Evolutionary conservation across 2,797 vertebrate species (phyloP), one percentile per base, ranked within the genome.

Genomic region (Amblyraja radiata): DNA sequence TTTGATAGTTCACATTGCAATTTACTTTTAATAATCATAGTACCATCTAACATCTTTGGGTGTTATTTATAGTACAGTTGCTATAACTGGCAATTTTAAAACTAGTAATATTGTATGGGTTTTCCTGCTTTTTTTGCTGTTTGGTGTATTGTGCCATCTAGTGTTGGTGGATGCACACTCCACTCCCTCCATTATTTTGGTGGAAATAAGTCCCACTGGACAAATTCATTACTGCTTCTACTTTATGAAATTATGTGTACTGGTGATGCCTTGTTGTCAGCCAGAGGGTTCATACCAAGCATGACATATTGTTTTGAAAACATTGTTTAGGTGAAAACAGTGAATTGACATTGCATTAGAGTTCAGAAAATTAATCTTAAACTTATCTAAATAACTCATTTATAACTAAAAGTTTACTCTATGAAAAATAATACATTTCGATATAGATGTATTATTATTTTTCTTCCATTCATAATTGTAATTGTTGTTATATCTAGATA

Each of bases 61-160:
- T 46, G 39, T 73, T 92, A 39, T 13, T 76, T 46, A 18, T 21
- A 25, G 73, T 6, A 28, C 25, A 68, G 11, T 46, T 74, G 18
- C 68, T 21, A 73, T 36, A 13, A 18, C 36, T 76, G 25, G n/a
- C 10, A 1, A 88, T 18, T 88, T 88, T 68, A 68, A 21, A n/a
- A 21, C 63, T 16, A 58, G 25, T 81, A 46, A 83, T 25, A 84
- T 36, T 21, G 61, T 68, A 65, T 88, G 14, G 65, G 7, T 74
- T 91, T 21, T 90, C 65, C 54, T 39, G 8, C 39, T 76, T 73
- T 9, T 68, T 18, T 92, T 76, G 21, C 90, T 28, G 90, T 23
- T 54, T 74, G 25, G 90, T 92, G 36, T 54, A 23, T 16, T 61
- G 83, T 92, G 90, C 90, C 90, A 92, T 76, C 90, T 92, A 92